These are phyloP conservation scores for Leptatherina wallacei DNA, from an alignment of 2,797 vertebrate genomes.

Conservation along the genomic window DNA sequence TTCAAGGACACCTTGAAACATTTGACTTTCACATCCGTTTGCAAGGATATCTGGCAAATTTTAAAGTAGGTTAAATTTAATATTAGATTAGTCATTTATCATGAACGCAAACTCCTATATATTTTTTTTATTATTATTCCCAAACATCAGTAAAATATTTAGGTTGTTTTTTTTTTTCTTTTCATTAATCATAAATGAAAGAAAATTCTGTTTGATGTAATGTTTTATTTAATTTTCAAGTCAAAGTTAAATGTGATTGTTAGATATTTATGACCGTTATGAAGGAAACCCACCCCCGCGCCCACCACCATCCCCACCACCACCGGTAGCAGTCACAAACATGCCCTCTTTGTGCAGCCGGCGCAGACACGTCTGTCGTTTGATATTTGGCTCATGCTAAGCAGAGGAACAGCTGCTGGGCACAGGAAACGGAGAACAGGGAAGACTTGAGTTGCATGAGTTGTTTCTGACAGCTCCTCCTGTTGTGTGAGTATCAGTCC, in stretches of 20 bases:
- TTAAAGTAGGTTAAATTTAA: slow-evolving; percentile 9
- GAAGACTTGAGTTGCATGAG: slow-evolving; percentile 64
- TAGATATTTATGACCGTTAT: slow-evolving; percentile 35
- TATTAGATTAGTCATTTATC: not conserved
- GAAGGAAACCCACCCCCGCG: slow-evolving; percentile 29
- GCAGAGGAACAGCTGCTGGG: slow-evolving; percentile 77
- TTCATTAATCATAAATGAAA: slow-evolving; percentile 11
- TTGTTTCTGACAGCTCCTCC: slow-evolving; percentile 76
- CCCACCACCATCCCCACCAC: not conserved
- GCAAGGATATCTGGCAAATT: slow-evolving; percentile 13
- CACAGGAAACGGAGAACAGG: slow-evolving; percentile 69
- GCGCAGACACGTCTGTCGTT: slow-evolving; percentile 75
- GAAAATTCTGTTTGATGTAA: slow-evolving; percentile 16
- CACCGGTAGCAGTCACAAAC: too few species aligned
- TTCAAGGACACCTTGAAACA: slow-evolving; percentile 61
- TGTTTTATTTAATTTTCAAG: slow-evolving; percentile 11
- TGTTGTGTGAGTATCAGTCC: slow-evolving; percentile 57
- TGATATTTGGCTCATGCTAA: slow-evolving; percentile 79
- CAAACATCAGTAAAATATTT: slow-evolving; percentile 8
- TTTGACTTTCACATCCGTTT: slow-evolving; percentile 27
- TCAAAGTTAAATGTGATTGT: not conserved
- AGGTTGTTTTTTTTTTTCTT: slow-evolving; percentile 1
- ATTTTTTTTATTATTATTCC: not conserved
- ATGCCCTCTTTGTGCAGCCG: slow-evolving; percentile 70
- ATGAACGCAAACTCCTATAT: not conserved